Conservation (phyloP, 2,113 vertebrate species). For the Plecturocebus donacophilus region DNA sequence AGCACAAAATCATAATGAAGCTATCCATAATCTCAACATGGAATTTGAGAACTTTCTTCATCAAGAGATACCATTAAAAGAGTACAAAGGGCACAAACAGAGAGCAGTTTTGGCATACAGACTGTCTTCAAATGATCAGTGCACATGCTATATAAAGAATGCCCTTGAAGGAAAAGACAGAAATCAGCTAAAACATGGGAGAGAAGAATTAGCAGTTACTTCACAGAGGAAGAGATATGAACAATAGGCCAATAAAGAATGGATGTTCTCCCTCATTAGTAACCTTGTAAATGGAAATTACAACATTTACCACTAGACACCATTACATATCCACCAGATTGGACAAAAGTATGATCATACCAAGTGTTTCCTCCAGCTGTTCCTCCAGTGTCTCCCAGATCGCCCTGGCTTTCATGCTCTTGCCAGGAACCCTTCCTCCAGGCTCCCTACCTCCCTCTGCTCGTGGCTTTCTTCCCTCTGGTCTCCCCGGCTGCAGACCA, state of each 20-base stretch:
- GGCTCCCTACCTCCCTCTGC: rapidly evolving
- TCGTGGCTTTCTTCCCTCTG: not conserved
- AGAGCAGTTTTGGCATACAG: not conserved
- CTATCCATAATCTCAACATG: not conserved
- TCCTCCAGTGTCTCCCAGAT: not conserved
- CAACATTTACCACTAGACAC: not conserved
- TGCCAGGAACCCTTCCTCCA: not conserved
- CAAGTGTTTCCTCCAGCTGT: not conserved
- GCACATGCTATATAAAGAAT: not conserved
- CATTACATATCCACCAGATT: too few relatives aligned
- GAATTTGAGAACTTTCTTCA: not conserved
- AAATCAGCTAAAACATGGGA: not conserved
- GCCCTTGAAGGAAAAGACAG: not conserved
- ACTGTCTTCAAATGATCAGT: not conserved
- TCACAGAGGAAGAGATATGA: not conserved
- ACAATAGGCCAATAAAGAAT: not conserved
- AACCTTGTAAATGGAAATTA: not conserved
- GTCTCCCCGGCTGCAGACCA: not conserved
- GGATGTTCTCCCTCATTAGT: not conserved
- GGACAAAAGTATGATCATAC: not conserved
- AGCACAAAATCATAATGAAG: not conserved
- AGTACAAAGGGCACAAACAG: not conserved
- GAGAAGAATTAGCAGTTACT: not conserved
- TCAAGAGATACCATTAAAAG: not conserved
- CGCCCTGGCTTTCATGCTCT: not conserved